Percentiles rank a stretch among this genome's conserved stretches.
Conservation (phyloP, 1,140 invertebrate genomes). For the Helicoverpa armigera region DNA sequence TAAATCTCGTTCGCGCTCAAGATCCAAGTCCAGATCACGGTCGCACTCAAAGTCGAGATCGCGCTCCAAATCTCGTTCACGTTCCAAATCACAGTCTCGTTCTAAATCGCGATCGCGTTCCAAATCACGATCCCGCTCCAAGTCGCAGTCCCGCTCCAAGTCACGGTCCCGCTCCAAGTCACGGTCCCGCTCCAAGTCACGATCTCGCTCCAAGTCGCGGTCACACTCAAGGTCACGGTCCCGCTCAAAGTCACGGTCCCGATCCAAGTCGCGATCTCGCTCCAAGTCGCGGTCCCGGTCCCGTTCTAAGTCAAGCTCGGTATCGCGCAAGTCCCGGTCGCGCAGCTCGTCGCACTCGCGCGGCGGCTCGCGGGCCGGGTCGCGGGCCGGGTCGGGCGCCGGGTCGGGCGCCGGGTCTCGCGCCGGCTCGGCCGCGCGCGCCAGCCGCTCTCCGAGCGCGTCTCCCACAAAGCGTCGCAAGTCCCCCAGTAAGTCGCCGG, state of each 20-base stretch:
- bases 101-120: slow-evolving; percentile 58
- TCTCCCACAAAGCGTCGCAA: background rate
- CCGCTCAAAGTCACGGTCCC: background rate
- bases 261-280: too few species aligned
- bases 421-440: slow-evolving; percentile 22
- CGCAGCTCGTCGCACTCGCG: background rate
- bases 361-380: background rate
- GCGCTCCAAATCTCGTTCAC: slow-evolving; percentile 50
- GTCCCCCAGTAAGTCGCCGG: too few species aligned
- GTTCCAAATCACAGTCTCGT: slow-evolving; percentile 50
- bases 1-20: slow-evolving; percentile 54
- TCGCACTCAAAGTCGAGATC: slow-evolving; percentile 55
- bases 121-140: slow-evolving; percentile 59
- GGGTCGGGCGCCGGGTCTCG: slow-evolving; percentile 11
- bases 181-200: slow-evolving; percentile 57
- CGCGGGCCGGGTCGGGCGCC: background rate
- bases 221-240: slow-evolving; percentile 49
- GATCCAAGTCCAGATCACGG: slow-evolving; percentile 53
- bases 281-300: background rate
- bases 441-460: slow-evolving; percentile 49
- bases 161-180: slow-evolving; percentile 50
- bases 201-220: slow-evolving; percentile 60
- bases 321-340: background rate
- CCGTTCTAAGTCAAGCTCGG: background rate
- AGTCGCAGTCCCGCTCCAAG: slow-evolving; percentile 55